phyloP scores from a whole-genome alignment of 2,113 vertebrate species.

The Sapajus apella region DNA sequence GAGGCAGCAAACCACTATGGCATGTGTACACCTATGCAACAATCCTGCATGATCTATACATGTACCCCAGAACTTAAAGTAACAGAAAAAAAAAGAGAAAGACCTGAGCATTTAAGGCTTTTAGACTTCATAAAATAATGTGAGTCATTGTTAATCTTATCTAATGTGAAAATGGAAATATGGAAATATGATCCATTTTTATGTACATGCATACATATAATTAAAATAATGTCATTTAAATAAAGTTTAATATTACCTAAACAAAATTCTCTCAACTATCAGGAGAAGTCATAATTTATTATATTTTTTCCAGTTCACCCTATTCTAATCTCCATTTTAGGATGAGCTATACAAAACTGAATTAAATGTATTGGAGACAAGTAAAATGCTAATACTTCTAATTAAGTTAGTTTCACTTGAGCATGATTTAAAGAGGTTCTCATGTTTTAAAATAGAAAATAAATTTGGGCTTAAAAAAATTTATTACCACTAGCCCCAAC shows the following conservation, averaged over 20 bases:
- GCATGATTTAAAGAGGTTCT: neutral
- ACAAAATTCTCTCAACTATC: neutral
- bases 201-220: neutral
- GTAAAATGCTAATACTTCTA: neutral
- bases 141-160: neutral
- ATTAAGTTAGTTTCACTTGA: neutral
- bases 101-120: neutral
- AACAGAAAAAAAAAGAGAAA: neutral
- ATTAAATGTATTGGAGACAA: neutral
- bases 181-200: neutral
- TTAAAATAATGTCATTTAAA: neutral
- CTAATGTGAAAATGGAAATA: neutral
- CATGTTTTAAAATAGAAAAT: neutral
- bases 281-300: neutral
- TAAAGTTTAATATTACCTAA: neutral
- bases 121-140: conserved; percentile 1
- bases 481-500: neutral
- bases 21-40: no score
- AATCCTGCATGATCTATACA: no score
- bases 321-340: neutral
- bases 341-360: neutral
- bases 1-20: no score
- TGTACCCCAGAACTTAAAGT: no score
- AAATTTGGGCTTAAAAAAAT: neutral
- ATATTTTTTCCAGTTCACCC: neutral